phyloP scores from a whole-genome alignment of 1,140 invertebrate genomes.

The Drosophila teissieri region DNA sequence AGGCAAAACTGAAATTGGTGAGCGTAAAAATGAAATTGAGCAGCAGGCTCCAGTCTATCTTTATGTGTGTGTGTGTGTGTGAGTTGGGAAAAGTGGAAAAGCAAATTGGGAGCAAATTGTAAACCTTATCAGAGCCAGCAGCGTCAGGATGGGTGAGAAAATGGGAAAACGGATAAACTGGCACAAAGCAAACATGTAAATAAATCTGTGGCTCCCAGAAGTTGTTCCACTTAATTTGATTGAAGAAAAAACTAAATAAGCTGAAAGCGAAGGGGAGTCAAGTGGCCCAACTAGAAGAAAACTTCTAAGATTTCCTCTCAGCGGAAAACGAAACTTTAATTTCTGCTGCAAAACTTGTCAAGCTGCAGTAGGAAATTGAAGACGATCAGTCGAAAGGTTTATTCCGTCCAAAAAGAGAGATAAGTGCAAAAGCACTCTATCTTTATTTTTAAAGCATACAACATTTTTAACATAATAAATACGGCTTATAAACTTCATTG shows the following conservation, averaged over 20 bases:
- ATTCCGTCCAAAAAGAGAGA: too few species aligned
- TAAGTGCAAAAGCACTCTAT: too few species aligned
- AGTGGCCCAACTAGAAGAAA: slow-evolving; percentile 4
- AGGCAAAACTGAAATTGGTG: slow-evolving; percentile 59
- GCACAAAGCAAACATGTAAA: slow-evolving; percentile 42
- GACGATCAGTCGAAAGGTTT: too few species aligned
- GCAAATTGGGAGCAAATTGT: slow-evolving; percentile 45
- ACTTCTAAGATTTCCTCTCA: slow-evolving; percentile 11
- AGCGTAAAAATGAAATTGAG: slow-evolving; percentile 73
- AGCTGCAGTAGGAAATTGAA: too few species aligned
- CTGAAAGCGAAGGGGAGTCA: background rate
- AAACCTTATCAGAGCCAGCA: slow-evolving; percentile 49
- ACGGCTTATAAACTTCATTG: too few species aligned
- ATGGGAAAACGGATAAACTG: slow-evolving; percentile 30
- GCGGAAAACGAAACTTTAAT: slow-evolving; percentile 20
- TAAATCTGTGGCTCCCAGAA: slow-evolving; percentile 40
- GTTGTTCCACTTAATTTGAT: slow-evolving; percentile 48
- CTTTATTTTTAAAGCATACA: too few species aligned
- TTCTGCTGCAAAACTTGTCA: background rate
- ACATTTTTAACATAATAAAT: too few species aligned
- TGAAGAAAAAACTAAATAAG: slow-evolving; percentile 27
- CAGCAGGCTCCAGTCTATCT: slow-evolving; percentile 56
- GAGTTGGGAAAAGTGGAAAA: slow-evolving; percentile 16
- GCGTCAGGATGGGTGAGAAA: slow-evolving; percentile 19
- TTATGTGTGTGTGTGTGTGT: slow-evolving; percentile 14